Percentiles rank a stretch among this genome's conserved stretches.
Conservation (phyloP, 1,140 invertebrate species). For the Micrasema minimum region DNA sequence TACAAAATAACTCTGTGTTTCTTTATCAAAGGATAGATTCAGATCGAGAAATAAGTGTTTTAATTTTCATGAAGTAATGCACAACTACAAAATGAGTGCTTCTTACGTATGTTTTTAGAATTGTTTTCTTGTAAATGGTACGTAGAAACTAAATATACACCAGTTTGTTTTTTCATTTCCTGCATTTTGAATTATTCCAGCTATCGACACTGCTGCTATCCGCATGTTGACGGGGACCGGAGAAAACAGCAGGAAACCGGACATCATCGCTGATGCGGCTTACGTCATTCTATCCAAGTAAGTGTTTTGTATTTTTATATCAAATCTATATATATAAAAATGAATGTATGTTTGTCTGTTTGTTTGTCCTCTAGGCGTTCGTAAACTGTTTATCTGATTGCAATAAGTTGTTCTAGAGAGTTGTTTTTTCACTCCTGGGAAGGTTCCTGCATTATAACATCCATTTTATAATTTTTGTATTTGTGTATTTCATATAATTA, state of each 20-base stretch:
- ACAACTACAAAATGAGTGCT: too few species aligned
- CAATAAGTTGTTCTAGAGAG: too few species aligned
- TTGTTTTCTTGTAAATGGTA: slow-evolving; percentile 20
- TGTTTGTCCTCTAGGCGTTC: not conserved
- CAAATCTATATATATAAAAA: not conserved
- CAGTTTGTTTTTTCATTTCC: slow-evolving; percentile 40
- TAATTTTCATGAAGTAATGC: not conserved
- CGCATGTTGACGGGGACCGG: slow-evolving; percentile 89
- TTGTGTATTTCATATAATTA: too few species aligned
- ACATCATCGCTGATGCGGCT: slow-evolving; percentile 96
- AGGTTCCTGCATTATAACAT: too few species aligned
- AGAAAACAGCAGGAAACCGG: slow-evolving; percentile 81
- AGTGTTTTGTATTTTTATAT: slow-evolving; percentile 58
- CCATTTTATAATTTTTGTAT: too few species aligned
- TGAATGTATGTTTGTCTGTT: too few species aligned
- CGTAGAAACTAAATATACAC: not conserved
- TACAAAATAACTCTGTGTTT: too few species aligned
- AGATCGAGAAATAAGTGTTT: too few species aligned
- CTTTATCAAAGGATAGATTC: too few species aligned
- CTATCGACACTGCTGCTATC: slow-evolving; percentile 95
- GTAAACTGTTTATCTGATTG: not conserved
- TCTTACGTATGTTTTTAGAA: not conserved
- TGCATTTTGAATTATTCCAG: slow-evolving; percentile 65
- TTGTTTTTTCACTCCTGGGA: too few species aligned
- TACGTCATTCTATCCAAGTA: slow-evolving; percentile 90